phyloP scores from a whole-genome alignment of 2,113 vertebrate species.

The Pantherophis guttatus region DNA sequence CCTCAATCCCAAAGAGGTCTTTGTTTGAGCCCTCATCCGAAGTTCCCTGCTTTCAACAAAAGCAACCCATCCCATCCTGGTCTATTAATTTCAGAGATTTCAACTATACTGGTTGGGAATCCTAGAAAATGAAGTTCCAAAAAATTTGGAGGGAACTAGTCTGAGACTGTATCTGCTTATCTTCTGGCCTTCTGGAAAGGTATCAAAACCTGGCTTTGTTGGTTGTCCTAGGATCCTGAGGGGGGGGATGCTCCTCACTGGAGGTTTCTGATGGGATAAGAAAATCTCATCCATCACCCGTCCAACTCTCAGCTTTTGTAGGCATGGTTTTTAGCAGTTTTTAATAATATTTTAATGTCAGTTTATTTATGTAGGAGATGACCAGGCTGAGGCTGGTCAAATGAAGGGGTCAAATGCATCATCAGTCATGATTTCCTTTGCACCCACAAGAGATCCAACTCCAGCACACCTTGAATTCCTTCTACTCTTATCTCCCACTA shows the following conservation, averaged over 20 bases:
- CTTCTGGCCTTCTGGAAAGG: too few species aligned
- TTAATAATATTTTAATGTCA: background rate
- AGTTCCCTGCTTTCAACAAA: background rate
- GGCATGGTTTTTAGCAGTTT: background rate
- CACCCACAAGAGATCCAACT: background rate
- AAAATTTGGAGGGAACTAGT: background rate
- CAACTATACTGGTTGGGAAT: background rate
- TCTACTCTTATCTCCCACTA: background rate
- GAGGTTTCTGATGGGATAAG: too few species aligned
- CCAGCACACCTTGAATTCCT: background rate
- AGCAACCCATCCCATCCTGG: background rate
- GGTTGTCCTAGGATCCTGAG: too few species aligned
- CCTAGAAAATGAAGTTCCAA: background rate
- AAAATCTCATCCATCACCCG: background rate
- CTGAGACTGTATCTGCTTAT: background rate
- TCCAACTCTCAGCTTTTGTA: background rate
- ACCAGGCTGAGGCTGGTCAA: background rate
- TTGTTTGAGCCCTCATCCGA: background rate
- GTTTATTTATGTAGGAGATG: background rate
- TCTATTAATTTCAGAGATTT: background rate
- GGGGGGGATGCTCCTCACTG: fast-evolving
- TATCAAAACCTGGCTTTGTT: too few species aligned
- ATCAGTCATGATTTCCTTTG: background rate
- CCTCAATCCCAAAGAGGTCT: background rate
- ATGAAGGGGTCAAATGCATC: background rate